Percentiles rank a stretch among this genome's conserved stretches.
phyloP scores from a whole-genome alignment of 30 jellyfish, hydroid and myxozoan species.

The Turritopsis rubra region DNA sequence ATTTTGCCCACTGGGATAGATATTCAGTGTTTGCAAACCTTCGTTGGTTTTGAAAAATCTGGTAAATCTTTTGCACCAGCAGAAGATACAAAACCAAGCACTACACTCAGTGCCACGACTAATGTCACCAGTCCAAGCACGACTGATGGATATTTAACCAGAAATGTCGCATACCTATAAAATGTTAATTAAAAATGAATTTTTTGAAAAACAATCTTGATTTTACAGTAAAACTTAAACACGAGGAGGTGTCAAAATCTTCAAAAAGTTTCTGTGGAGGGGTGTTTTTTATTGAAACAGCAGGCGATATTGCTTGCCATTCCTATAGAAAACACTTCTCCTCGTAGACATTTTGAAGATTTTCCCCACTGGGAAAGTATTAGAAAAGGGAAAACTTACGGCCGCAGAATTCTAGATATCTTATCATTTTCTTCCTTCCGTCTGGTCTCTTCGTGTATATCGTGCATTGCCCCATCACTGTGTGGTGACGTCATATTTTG shows the following conservation, averaged over 20 bases:
- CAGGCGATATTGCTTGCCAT: no score
- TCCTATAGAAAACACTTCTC: no score
- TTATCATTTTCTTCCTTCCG: slow-evolving; percentile 8
- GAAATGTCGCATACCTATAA: slow-evolving; percentile 56
- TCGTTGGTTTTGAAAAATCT: slow-evolving; percentile 80
- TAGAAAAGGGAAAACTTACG: slow-evolving; percentile 13
- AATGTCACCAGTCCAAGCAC: slow-evolving; percentile 37
- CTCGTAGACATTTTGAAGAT: no score
- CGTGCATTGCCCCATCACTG: neutral
- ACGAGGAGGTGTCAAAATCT: no score
- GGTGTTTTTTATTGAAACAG: no score
- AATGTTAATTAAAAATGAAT: no score
- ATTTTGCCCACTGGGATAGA: no score
- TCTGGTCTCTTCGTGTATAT: neutral
- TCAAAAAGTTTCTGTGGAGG: no score
- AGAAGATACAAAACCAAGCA: slow-evolving; percentile 50
- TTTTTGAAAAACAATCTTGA: no score
- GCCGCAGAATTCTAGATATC: neutral
- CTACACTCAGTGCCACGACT: slow-evolving; percentile 37
- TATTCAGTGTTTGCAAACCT: slow-evolving; percentile 45
- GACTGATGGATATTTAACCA: slow-evolving; percentile 71
- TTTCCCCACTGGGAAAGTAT: no score
- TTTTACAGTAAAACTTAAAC: no score
- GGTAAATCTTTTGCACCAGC: slow-evolving; percentile 85
- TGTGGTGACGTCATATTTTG: neutral